These are phyloP conservation scores for Hyles vespertilio DNA, from an alignment of 1,140 invertebrate species.

Conservation along the genomic window DNA sequence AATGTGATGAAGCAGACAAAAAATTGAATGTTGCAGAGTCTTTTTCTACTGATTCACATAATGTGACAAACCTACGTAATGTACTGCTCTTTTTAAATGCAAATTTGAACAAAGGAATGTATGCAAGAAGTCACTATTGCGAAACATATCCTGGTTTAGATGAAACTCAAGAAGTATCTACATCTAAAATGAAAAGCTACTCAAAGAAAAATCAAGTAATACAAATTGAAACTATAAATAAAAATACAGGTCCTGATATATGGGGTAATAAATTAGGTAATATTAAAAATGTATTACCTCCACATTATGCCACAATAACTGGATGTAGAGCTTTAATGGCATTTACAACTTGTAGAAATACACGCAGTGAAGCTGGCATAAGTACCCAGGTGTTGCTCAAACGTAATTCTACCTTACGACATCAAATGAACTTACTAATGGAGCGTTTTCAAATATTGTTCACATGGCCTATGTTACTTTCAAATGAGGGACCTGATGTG, in stretches of 20 bases:
- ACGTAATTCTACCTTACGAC: slow-evolving; percentile 38
- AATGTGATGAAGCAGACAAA: background rate
- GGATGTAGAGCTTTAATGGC: slow-evolving; percentile 50
- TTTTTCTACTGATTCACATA: background rate
- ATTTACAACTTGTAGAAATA: slow-evolving; percentile 19
- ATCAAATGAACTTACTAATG: slow-evolving; percentile 37
- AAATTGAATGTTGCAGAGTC: background rate
- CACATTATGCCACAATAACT: slow-evolving; percentile 56
- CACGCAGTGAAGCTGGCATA: slow-evolving; percentile 12
- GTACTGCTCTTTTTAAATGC: slow-evolving; percentile 46
- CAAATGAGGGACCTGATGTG: slow-evolving; percentile 36
- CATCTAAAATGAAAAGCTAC: slow-evolving; percentile 50
- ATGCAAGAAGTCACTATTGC: slow-evolving; percentile 27
- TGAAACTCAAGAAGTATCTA: slow-evolving; percentile 20
- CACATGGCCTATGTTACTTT: slow-evolving; percentile 56
- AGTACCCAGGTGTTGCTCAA: slow-evolving; percentile 31
- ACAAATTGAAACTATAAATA: slow-evolving; percentile 18
- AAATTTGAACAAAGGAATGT: slow-evolving; percentile 39
- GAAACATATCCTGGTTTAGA: slow-evolving; percentile 34
- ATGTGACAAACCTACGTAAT: slow-evolving; percentile 39
- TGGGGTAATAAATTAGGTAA: slow-evolving; percentile 38
- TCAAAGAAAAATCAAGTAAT: slow-evolving; percentile 37
- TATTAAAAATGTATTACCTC: slow-evolving; percentile 46
- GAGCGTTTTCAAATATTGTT: slow-evolving; percentile 56
- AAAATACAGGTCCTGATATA: slow-evolving; percentile 35